These are phyloP conservation scores for Macrobrachium rosenbergii DNA, from an alignment of 1,140 invertebrate species.

Conservation along the genomic window DNA sequence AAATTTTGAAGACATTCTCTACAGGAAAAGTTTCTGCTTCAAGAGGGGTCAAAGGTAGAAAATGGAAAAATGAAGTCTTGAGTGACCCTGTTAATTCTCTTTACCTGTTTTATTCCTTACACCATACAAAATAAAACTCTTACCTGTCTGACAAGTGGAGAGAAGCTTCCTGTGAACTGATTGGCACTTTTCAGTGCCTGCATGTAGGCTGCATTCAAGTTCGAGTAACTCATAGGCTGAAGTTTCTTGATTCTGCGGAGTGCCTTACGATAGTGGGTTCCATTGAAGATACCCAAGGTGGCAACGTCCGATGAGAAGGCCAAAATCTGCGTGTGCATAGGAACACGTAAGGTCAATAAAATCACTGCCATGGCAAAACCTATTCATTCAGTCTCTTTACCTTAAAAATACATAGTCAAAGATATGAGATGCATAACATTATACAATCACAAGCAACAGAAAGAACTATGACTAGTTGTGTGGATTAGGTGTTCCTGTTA, in stretches of 20 bases:
- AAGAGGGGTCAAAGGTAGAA: neutral
- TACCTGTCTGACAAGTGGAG: no score
- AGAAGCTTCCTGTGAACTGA: neutral
- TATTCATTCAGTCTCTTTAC: neutral
- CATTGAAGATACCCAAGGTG: neutral
- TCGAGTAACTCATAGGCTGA: neutral
- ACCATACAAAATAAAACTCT: no score
- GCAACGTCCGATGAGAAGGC: neutral
- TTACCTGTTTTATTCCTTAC: no score
- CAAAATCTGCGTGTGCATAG: neutral
- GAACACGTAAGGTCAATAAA: neutral
- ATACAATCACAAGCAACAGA: neutral
- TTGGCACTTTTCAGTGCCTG: neutral
- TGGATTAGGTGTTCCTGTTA: no score
- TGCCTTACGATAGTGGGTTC: neutral
- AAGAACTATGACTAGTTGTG: no score
- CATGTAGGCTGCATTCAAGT: neutral
- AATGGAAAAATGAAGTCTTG: neutral
- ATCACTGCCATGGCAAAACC: neutral
- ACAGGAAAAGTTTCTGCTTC: no score
- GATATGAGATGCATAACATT: neutral
- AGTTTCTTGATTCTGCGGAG: neutral
- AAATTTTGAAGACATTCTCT: no score
- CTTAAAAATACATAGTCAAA: neutral
- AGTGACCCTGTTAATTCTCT: no score